These are phyloP conservation scores for Pseudomyrmex sp. DNA, from an alignment of 1,140 invertebrate genomes.

Conservation along the genomic window DNA sequence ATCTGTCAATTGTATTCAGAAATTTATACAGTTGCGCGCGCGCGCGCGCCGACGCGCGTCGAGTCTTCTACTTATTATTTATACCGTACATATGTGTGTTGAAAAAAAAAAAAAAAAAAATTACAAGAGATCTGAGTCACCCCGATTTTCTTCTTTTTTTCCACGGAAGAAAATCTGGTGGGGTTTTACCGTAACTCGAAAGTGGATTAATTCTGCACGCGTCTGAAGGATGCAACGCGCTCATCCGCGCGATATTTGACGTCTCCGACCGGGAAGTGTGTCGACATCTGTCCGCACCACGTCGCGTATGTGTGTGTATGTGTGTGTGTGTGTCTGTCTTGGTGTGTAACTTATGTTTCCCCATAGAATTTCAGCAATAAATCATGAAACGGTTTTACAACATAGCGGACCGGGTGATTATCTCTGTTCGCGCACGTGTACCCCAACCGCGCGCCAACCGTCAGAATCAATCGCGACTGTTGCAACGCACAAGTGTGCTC, in stretches of 20 bases:
- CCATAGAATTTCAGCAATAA: conserved; percentile 39
- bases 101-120: neutral
- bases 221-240: neutral
- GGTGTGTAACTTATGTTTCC: neutral
- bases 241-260: conserved; percentile 36
- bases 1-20: conserved; percentile 30
- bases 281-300: conserved; percentile 50
- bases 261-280: conserved; percentile 35
- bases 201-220: conserved; percentile 43
- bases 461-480: neutral
- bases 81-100: neutral
- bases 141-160: neutral
- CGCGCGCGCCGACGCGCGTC: neutral
- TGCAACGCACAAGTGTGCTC: neutral
- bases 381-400: conserved; percentile 43
- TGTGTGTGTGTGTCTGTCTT: neutral
- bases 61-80: neutral
- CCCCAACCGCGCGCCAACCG: neutral
- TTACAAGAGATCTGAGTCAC: conserved; percentile 9
- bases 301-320: neutral
- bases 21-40: conserved; percentile 13
- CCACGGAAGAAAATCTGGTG: neutral
- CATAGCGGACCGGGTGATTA: conserved; percentile 43
- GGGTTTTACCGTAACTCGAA: conserved; percentile 34
- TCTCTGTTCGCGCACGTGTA: conserved; percentile 14